Evolutionary conservation across 2,113 vertebrate species (phyloP).

Genomic region (Cariama cristata): DNA sequence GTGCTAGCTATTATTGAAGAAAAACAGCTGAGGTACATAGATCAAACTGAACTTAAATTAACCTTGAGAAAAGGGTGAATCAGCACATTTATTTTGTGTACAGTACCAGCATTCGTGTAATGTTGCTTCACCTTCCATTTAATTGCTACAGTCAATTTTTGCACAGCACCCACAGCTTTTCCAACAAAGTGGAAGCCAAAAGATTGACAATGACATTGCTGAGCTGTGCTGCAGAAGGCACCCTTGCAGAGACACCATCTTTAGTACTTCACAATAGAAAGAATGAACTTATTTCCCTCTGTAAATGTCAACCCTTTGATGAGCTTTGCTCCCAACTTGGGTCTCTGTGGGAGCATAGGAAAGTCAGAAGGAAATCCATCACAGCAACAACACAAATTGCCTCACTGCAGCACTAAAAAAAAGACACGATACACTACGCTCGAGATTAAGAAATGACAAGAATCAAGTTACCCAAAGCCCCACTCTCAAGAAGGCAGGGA

Average conservation of each 20-base stretch:
- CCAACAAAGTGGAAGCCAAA: not conserved
- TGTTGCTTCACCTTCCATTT: not conserved
- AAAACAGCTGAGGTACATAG: not conserved
- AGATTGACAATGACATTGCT: not conserved
- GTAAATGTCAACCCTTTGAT: not conserved
- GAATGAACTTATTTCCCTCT: not conserved
- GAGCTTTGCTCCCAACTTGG: not conserved
- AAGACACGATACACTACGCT: fast-evolving
- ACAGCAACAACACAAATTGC: not conserved
- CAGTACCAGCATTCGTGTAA: not conserved
- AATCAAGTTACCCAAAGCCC: not conserved
- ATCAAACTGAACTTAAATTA: slow-evolving; percentile 32
- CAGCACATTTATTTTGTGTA: not conserved
- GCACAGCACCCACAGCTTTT: slow-evolving; percentile 7
- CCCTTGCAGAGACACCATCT: not conserved
- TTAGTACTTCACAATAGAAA: not conserved
- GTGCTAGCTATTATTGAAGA: not conserved
- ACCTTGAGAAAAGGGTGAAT: not conserved
- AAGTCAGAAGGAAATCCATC: not conserved
- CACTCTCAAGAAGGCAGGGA: too few species aligned
- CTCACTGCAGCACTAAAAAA: not conserved
- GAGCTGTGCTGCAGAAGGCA: not conserved
- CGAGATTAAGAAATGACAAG: not conserved
- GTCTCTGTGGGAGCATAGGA: not conserved
- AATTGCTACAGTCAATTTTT: not conserved